These are phyloP conservation scores for Drosophila santomea DNA, from an alignment of 1,140 invertebrate genomes.

Conservation along the genomic window DNA sequence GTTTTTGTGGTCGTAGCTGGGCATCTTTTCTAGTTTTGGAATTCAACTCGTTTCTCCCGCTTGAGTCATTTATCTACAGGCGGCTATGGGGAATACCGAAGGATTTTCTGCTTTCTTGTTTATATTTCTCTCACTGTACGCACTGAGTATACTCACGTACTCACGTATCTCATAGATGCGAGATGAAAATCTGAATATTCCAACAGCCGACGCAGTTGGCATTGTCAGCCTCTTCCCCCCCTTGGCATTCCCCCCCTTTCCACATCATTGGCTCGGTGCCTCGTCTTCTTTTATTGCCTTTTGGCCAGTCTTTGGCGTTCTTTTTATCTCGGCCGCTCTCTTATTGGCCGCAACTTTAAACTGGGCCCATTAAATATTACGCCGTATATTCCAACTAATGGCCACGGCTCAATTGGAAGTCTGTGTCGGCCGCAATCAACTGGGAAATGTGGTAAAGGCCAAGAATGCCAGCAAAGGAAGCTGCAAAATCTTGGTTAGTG, in stretches of 20 bases:
- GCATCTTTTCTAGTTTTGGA: constrained; percentile 45
- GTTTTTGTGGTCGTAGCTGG: constrained; percentile 10
- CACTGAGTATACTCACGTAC: constrained; percentile 17
- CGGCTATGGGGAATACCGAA: no score
- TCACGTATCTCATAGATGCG: constrained; percentile 56
- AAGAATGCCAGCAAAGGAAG: constrained; percentile 2
- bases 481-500: constrained; percentile 1
- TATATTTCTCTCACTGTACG: constrained; percentile 8
- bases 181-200: constrained; percentile 46
- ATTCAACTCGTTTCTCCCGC: constrained; percentile 47
- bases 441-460: constrained; percentile 1
- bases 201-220: constrained; percentile 2
- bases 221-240: constrained; percentile 2
- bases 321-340: constrained; percentile 51
- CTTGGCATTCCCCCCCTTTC: not conserved
- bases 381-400: constrained; percentile 37
- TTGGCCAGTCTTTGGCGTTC: constrained; percentile 19
- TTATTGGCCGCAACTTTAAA: constrained; percentile 49
- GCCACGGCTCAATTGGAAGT: constrained; percentile 42
- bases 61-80: constrained; percentile 31
- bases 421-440: constrained; percentile 8
- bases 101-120: not conserved
- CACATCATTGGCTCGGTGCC: constrained; percentile 33
- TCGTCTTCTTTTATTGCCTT: constrained; percentile 46
- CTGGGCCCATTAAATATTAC: constrained; percentile 52